Evolutionary conservation across 2,888 invertebrate species (phyloP).

Genomic region (Tholera decimalis): DNA sequence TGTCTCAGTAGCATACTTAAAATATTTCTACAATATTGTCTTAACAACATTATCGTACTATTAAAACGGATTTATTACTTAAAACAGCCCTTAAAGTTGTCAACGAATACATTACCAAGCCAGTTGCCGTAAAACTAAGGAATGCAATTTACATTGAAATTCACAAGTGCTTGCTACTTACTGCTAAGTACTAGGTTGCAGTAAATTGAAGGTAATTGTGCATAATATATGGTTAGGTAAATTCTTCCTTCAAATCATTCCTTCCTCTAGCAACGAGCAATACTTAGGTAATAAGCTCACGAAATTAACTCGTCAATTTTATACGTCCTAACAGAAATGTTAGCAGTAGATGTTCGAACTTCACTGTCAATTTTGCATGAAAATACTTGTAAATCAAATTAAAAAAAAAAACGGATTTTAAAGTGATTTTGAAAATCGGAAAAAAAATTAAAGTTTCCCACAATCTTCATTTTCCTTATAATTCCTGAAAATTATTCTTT

Average conservation of each 20-base stretch:
- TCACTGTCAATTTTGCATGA: too few relatives aligned
- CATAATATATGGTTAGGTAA: not conserved
- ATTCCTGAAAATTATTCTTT: too few relatives aligned
- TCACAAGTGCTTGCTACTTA: constrained; percentile 19
- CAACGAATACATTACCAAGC: constrained; percentile 17
- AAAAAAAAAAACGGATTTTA: too few relatives aligned
- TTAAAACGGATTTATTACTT: constrained; percentile 34
- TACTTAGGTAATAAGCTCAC: not conserved
- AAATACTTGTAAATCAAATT: too few relatives aligned
- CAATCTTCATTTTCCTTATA: too few relatives aligned
- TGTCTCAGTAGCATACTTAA: not conserved
- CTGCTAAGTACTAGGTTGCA: constrained; percentile 18
- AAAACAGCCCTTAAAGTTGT: constrained; percentile 24
- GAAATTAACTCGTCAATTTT: too few relatives aligned
- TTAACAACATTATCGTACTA: constrained; percentile 26
- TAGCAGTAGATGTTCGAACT: too few relatives aligned
- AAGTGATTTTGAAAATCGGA: too few relatives aligned
- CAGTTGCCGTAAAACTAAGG: constrained; percentile 9
- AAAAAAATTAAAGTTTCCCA: too few relatives aligned
- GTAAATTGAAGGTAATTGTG: not conserved
- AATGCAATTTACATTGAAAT: constrained; percentile 36
- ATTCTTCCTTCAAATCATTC: not conserved
- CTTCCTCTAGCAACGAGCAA: not conserved
- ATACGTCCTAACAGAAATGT: too few relatives aligned
- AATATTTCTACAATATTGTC: constrained; percentile 40